Conservation (phyloP, 2,888 invertebrate genomes). For the Tricholauxania praeusta region DNA sequence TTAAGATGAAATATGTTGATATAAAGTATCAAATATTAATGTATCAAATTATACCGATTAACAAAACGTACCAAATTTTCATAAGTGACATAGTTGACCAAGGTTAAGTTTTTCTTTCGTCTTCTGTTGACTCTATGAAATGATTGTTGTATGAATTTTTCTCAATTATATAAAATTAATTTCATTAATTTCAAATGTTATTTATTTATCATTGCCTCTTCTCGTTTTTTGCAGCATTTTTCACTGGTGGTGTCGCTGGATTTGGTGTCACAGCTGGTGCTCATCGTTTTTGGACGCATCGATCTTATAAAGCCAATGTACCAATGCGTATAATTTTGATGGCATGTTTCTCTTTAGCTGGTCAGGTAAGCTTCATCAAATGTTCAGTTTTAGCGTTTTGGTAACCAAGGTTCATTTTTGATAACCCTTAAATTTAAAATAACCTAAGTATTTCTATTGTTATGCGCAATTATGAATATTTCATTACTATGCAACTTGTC, state of each 20-base stretch:
- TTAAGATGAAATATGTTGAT: too few species aligned
- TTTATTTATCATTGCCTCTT: constrained; percentile 14
- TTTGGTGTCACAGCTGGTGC: constrained; percentile 79
- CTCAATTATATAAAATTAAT: neutral
- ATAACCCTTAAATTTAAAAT: too few species aligned
- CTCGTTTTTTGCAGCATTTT: constrained; percentile 65
- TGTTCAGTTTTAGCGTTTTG: too few species aligned
- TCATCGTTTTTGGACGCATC: constrained; percentile 78
- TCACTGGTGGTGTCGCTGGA: constrained; percentile 72
- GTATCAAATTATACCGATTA: neutral
- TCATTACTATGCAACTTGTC: too few species aligned
- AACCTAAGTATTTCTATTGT: too few species aligned
- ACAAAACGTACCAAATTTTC: neutral
- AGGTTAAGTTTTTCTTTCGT: neutral
- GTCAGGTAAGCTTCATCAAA: constrained; percentile 71
- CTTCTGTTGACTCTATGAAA: neutral
- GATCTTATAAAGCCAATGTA: constrained; percentile 75
- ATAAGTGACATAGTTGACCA: neutral
- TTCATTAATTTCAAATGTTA: neutral
- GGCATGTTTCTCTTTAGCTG: constrained; percentile 74
- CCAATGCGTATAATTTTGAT: constrained; percentile 73
- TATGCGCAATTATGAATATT: too few species aligned
- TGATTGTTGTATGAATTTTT: neutral
- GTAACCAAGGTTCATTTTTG: too few species aligned
- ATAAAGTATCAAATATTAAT: neutral